Conservation (phyloP, 2,888 invertebrate genomes). For the Rhorus exstirpatorius region DNA sequence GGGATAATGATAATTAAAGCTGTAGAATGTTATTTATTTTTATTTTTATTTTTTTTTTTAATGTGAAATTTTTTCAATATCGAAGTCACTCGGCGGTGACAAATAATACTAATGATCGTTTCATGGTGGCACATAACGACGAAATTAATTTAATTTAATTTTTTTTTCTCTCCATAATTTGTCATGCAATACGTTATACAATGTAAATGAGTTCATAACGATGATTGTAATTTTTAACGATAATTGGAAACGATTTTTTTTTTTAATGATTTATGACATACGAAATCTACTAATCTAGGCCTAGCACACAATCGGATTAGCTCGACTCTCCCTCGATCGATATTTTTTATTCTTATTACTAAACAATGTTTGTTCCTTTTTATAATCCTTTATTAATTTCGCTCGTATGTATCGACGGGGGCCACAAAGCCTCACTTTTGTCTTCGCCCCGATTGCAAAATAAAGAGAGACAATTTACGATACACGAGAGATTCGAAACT, state of each 20-base stretch:
- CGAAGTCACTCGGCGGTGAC: constrained; percentile 40
- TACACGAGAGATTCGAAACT: constrained; percentile 21
- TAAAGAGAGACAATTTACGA: constrained; percentile 11
- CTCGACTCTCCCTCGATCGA: constrained; percentile 18
- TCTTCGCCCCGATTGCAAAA: constrained; percentile 3
- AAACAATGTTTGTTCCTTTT: constrained; percentile 27
- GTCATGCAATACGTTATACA: constrained; percentile 66
- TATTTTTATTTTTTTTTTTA: background rate
- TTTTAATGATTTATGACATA: constrained; percentile 65
- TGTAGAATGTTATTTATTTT: constrained; percentile 38
- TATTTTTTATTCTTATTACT: constrained; percentile 35
- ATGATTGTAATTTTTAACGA: no score
- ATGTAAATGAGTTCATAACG: constrained; percentile 54
- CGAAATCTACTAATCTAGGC: constrained; percentile 70
- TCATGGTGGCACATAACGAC: background rate
- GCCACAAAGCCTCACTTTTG: constrained; percentile 34
- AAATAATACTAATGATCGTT: constrained; percentile 57
- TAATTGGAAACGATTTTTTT: constrained; percentile 65
- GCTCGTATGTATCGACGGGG: constrained; percentile 32
- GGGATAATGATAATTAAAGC: constrained; percentile 56
- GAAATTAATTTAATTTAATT: constrained; percentile 9
- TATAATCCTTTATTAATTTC: constrained; percentile 50
- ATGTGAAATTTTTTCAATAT: constrained; percentile 53
- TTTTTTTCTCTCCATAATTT: constrained; percentile 61
- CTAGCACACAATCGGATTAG: constrained; percentile 49